Conservation (phyloP, 2,113 vertebrate species). For the Gobius niger region DNA sequence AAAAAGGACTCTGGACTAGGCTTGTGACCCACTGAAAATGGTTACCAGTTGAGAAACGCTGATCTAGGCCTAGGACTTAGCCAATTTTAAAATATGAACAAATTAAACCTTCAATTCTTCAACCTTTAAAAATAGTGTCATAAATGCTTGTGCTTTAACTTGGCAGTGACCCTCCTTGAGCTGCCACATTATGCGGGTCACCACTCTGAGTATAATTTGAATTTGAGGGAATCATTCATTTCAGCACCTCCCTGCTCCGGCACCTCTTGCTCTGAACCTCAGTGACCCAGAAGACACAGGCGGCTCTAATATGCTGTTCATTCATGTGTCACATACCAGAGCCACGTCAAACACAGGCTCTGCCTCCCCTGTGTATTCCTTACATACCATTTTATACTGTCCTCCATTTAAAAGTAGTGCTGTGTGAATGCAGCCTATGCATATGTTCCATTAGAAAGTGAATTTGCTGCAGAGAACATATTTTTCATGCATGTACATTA, state of each 20-base stretch:
- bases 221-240: slow-evolving; percentile 3
- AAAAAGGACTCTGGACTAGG: no score
- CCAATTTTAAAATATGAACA: no score
- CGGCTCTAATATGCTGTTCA: slow-evolving; percentile 31
- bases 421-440: no score
- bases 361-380: slow-evolving; percentile 15
- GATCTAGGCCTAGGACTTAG: no score
- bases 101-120: not conserved
- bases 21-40: no score
- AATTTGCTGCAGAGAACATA: no score
- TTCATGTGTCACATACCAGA: slow-evolving; percentile 51
- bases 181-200: not conserved
- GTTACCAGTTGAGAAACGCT: no score
- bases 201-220: not conserved
- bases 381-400: not conserved
- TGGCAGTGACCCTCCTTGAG: not conserved
- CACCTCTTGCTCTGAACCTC: slow-evolving; percentile 18
- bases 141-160: not conserved
- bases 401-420: no score
- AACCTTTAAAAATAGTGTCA: not conserved
- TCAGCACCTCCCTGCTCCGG: not conserved
- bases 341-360: slow-evolving; percentile 30
- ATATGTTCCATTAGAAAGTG: no score
- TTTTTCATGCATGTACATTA: no score
- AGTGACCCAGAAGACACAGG: not conserved